These are phyloP conservation scores for Podiceps cristatus DNA, from an alignment of 2,113 vertebrate species.

Conservation along the genomic window DNA sequence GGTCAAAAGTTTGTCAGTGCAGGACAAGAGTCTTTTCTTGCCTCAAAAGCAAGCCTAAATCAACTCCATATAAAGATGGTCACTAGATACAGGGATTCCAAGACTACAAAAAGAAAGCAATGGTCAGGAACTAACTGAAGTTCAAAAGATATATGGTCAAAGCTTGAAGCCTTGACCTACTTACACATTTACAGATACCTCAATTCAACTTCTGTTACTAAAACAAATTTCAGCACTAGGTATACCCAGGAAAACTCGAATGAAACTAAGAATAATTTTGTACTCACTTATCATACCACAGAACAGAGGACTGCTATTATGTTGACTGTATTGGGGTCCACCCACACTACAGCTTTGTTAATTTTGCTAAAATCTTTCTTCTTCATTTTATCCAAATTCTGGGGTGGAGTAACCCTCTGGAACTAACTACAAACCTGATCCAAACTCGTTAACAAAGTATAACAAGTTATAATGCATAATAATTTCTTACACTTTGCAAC, in stretches of 20 bases:
- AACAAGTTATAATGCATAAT: too few species aligned
- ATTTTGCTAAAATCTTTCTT: background rate
- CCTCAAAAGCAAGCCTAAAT: background rate
- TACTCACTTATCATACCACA: background rate
- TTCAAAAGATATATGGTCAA: background rate
- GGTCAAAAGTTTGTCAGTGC: background rate
- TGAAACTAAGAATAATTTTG: background rate
- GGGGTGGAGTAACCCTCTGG: background rate
- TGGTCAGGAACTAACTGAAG: background rate
- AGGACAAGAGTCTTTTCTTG: background rate
- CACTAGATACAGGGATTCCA: background rate
- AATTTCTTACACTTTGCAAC: background rate
- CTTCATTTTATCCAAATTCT: background rate
- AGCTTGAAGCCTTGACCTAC: background rate
- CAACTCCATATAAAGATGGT: background rate
- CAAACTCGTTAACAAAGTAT: background rate
- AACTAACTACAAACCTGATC: background rate
- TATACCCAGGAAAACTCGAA: background rate
- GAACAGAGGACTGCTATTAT: background rate
- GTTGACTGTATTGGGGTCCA: background rate
- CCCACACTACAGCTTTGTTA: background rate
- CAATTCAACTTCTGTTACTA: background rate
- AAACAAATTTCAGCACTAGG: background rate
- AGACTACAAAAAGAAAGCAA: background rate
- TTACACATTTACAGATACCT: background rate